phyloP scores from a whole-genome alignment of 2,113 vertebrate species.

The Laticauda colubrina region DNA sequence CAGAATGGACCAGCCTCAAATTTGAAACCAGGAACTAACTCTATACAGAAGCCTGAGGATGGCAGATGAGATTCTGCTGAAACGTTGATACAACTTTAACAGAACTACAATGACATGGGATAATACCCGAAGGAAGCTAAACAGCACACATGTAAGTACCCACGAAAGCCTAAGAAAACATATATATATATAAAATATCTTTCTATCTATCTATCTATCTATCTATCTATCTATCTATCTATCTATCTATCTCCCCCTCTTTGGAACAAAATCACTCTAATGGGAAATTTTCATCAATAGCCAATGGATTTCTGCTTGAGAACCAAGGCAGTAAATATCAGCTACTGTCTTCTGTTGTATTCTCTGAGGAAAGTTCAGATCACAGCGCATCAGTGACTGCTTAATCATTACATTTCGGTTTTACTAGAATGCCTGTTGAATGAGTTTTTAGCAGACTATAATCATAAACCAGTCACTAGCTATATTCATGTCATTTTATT shows the following conservation, averaged over 20 bases:
- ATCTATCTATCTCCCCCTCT: not conserved
- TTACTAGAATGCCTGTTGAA: not conserved
- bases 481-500: slow-evolving; percentile 4
- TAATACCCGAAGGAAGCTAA: no score
- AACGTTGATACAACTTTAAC: no score
- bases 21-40: no score
- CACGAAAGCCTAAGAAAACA: no score
- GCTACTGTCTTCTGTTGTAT: not conserved
- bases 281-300: not conserved
- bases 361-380: slow-evolving; percentile 5
- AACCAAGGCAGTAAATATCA: slow-evolving; percentile 10
- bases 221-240: no score
- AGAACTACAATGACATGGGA: no score
- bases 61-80: no score
- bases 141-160: no score
- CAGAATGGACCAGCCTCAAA: no score
- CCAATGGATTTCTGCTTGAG: slow-evolving; percentile 4
- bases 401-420: not conserved
- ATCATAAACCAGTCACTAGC: slow-evolving; percentile 8
- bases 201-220: no score
- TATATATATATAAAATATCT: no score
- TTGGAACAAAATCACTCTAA: not conserved
- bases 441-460: slow-evolving; percentile 10
- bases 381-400: not conserved
- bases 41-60: no score